Base-by-base conservation (phyloP, 2,888 invertebrate species). In the Pammene fasciana region DNA sequence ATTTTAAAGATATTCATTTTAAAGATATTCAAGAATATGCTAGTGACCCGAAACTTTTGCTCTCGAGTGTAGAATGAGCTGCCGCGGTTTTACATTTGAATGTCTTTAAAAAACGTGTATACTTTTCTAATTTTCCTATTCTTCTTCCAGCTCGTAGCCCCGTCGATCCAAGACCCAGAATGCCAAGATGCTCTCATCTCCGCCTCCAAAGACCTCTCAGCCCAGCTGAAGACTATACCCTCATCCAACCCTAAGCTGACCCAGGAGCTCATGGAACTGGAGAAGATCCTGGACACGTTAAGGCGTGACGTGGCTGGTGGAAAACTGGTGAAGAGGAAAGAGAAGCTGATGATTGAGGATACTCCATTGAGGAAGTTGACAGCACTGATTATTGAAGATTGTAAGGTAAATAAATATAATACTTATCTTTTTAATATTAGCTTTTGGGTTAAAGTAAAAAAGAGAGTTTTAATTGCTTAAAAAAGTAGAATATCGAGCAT, bases 341-440 rank as follows among this genome's bases (percentile, higher is more conserved):
- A 74, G 61, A 77, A 75, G 45, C 61, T 84, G 9, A 75, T 80
- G 14, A 75, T 86, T 11, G 83, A 89, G 64, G 82, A 89, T 45
- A 86, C 85, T 1, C 88, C 89, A 0, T 45, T 91, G 38, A 79
- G 86, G 65, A 77, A 77, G 62, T 73, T 88, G 72, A 85, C 89
- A 0, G 72, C 76, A 0, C 80, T 82, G 60, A 84, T 90, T n/a
- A 76, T 89, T 62, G 80, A 87, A 3, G 85, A 82, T 68, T 85
- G 85, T 2, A 80, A 84, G 82, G 90, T 90, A 72, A 26, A 9
- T 38, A 36, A 36, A 6, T 4, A 36, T 36, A 36, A 36, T 36
- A 7, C 4, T 36, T 6, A 36, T 36, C 7, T 36, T 36, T 36
- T 36, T 6, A 36, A n/a, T n/a, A n/a, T n/a, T n/a, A n/a, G n/a